Conservation (phyloP, 2,888 invertebrate species). For the Tethea ocularis region DNA sequence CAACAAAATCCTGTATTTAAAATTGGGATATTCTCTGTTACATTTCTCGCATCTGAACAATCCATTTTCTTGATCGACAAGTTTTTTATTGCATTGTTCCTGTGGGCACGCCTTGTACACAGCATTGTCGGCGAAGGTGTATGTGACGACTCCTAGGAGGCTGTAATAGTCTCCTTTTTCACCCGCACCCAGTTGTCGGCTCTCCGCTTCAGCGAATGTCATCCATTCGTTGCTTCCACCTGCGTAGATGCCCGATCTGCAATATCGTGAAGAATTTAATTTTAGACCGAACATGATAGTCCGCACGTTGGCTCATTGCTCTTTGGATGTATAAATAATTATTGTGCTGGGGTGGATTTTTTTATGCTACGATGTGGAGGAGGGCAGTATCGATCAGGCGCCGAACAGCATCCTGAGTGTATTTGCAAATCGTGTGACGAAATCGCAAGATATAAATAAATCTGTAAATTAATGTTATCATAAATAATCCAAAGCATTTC, state of each 20-base stretch:
- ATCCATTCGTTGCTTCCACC: slow-evolving; percentile 87
- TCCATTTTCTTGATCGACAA: slow-evolving; percentile 94
- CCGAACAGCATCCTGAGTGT: too few species aligned
- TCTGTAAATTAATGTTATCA: not conserved
- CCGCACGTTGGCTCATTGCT: too few species aligned
- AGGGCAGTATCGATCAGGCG: too few species aligned
- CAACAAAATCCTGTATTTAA: slow-evolving; percentile 92
- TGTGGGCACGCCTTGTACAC: slow-evolving; percentile 96
- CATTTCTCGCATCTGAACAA: slow-evolving; percentile 98
- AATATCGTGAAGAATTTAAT: slow-evolving; percentile 19
- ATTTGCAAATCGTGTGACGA: too few species aligned
- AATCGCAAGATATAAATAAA: too few species aligned
- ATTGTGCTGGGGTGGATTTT: too few species aligned
- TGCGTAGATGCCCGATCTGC: slow-evolving; percentile 68
- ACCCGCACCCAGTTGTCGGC: slow-evolving; percentile 87
- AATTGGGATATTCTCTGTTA: slow-evolving; percentile 91
- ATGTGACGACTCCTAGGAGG: slow-evolving; percentile 89
- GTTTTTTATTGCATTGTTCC: slow-evolving; percentile 96
- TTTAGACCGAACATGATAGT: too few species aligned
- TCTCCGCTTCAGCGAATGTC: slow-evolving; percentile 89
- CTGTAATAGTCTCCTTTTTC: slow-evolving; percentile 93
- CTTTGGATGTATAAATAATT: too few species aligned
- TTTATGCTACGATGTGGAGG: too few species aligned
- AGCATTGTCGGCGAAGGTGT: slow-evolving; percentile 91
- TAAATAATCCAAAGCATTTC: not conserved